Evolutionary conservation across 2,888 invertebrate genomes (phyloP).

Genomic region (Meganola albula): DNA sequence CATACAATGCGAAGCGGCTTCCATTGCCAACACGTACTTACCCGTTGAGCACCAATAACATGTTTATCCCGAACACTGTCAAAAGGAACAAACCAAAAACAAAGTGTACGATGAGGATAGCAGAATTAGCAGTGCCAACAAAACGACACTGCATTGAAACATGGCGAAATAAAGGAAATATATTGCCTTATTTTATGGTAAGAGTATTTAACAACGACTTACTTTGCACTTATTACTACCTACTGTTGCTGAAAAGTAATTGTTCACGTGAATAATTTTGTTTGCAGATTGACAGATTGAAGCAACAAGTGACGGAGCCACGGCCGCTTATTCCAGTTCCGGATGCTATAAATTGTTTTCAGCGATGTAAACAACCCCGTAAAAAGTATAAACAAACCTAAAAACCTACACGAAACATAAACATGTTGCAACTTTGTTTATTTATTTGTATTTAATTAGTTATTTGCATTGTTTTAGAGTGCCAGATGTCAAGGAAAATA

Average conservation of each 20-base stretch:
- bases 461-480: no score
- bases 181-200: constrained; percentile 58
- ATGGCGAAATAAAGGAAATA: constrained; percentile 46
- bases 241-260: no score
- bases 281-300: constrained; percentile 53
- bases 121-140: constrained; percentile 54
- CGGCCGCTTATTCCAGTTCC: constrained; percentile 46
- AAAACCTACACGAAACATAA: no score
- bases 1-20: no score
- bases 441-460: no score
- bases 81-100: constrained; percentile 13
- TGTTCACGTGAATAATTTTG: no score
- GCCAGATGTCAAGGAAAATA: no score
- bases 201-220: no score
- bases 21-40: neutral
- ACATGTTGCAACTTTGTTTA: no score
- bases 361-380: constrained; percentile 25
- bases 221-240: no score
- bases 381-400: constrained; percentile 19
- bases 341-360: constrained; percentile 55
- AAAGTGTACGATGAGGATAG: constrained; percentile 51
- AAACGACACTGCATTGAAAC: constrained; percentile 62
- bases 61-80: neutral
- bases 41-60: neutral
- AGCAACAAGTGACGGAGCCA: constrained; percentile 49